These are phyloP conservation scores for Stenurella melanura DNA, from an alignment of 2,888 invertebrate genomes.

Conservation along the genomic window DNA sequence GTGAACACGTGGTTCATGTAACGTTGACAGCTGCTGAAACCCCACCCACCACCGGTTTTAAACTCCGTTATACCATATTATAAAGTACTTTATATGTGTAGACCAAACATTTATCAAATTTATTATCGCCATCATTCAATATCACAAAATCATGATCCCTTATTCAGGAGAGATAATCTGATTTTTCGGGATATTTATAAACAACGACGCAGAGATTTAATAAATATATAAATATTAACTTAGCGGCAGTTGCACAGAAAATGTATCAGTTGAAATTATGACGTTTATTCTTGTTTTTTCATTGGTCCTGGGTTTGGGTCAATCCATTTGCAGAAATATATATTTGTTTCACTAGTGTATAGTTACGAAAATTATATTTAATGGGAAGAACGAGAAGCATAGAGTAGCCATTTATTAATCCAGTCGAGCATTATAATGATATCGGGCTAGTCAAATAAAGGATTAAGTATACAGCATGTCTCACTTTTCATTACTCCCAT, in stretches of 20 bases:
- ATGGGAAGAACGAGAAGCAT: no score
- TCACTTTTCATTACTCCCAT: no score
- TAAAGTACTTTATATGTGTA: slow-evolving; percentile 36
- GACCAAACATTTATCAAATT: slow-evolving; percentile 46
- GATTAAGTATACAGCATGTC: no score
- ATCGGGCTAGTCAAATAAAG: no score
- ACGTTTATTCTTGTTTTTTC: no score
- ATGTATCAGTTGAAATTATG: not conserved
- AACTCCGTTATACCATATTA: slow-evolving; percentile 54
- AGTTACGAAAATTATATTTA: no score
- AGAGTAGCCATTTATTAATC: no score
- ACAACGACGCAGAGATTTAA: not conserved
- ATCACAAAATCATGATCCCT: slow-evolving; percentile 11
- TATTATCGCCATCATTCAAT: slow-evolving; percentile 11
- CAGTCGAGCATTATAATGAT: no score
- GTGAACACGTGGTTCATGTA: slow-evolving; percentile 67
- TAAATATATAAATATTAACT: not conserved
- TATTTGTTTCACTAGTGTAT: no score
- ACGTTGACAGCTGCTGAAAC: slow-evolving; percentile 67
- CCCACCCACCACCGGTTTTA: slow-evolving; percentile 63
- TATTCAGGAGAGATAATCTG: not conserved
- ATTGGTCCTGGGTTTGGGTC: no score
- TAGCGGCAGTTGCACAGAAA: not conserved
- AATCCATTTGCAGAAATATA: no score
- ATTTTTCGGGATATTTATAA: not conserved